Base-by-base conservation (phyloP, 2,113 vertebrate genomes). In the Esox niger region DNA sequence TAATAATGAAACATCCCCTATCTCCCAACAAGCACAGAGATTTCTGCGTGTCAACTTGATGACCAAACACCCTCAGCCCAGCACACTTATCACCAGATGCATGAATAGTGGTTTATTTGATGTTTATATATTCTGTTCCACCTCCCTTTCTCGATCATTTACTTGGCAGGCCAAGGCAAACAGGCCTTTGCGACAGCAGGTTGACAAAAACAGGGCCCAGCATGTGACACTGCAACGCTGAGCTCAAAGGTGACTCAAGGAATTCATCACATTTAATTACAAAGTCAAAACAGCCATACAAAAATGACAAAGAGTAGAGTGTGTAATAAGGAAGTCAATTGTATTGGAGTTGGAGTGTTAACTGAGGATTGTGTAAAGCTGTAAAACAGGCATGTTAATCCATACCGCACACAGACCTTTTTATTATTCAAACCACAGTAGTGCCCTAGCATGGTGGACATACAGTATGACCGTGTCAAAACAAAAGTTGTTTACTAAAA, bases 71-170 rank as follows among this genome's bases (percentile, higher is more conserved):
- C 47, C 47, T 21, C 47, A 15, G 47, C 26, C 27, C 7, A 67
- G 73, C 74, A 76, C 69, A 78, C 66, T 68, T 64, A 70, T 68
- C 47, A n/a, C 64, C 55, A 57, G 55, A 27, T 1, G 72, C 54
- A 65, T 52, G 54, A 35, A 33, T 64, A 66, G 21, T 23, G 70
- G 79, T 78, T 81, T 73, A 81, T 26, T 10, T 81, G 69, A 70
- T 74, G n/a, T 57, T 71, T 71, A 80, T 79, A 75, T 71, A 84
- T 79, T 79, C 26, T 21, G 54, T 63, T 25, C 54, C 69, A n/a
- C 62, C 74, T 66, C 64, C 66, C 30, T 7, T 13, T 70, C 11
- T 62, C 47, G 15, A n/a, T 11, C 47, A 17, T 52, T 20, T 52
- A 17, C 6, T 23, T 21, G 52, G 74, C 17, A 47, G 47, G 64